Evolutionary conservation across 2,113 vertebrate genomes (phyloP).

Genomic region (Psettodes erumei): DNA sequence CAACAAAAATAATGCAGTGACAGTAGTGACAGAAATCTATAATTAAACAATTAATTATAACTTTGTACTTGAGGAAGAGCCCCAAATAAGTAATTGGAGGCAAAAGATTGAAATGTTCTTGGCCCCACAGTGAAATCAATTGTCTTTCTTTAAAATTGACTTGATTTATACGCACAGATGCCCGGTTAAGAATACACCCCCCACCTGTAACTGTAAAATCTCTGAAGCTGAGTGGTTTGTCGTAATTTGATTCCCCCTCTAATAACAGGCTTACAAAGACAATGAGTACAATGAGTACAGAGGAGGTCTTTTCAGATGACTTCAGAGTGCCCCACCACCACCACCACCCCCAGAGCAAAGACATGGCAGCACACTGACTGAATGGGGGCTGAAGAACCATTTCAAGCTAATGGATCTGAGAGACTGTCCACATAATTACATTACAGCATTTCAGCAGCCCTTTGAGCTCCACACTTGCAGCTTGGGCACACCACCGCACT

Average conservation of each 20-base stretch:
- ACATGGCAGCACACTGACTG: conserved; percentile 72
- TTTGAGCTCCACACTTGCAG: conserved; percentile 68
- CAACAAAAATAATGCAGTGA: not conserved
- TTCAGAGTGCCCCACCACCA: conserved; percentile 61
- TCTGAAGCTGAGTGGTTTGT: conserved; percentile 64
- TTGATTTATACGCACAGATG: conserved; percentile 50
- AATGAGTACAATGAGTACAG: conserved; percentile 83
- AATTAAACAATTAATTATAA: not conserved
- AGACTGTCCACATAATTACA: conserved; percentile 82
- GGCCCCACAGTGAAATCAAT: conserved; percentile 16
- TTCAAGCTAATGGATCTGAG: conserved; percentile 78
- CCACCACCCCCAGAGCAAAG: conserved; percentile 60
- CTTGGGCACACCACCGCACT: conserved; percentile 57
- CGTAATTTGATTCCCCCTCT: conserved; percentile 79
- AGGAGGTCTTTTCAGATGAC: conserved; percentile 81
- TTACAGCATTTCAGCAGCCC: conserved; percentile 74
- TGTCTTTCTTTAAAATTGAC: conserved; percentile 19
- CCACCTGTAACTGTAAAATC: conserved; percentile 67
- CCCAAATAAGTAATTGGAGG: not conserved
- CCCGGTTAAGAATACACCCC: conserved; percentile 48
- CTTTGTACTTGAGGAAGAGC: not conserved
- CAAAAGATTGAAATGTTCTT: conserved; percentile 12
- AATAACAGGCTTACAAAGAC: conserved; percentile 83
- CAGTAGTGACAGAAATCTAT: not conserved
- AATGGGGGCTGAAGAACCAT: conserved; percentile 70